Evolutionary conservation across 2,797 vertebrate genomes (phyloP), one percentile per base, ranked within the genome.

Genomic region (Sebastes oblongus): DNA sequence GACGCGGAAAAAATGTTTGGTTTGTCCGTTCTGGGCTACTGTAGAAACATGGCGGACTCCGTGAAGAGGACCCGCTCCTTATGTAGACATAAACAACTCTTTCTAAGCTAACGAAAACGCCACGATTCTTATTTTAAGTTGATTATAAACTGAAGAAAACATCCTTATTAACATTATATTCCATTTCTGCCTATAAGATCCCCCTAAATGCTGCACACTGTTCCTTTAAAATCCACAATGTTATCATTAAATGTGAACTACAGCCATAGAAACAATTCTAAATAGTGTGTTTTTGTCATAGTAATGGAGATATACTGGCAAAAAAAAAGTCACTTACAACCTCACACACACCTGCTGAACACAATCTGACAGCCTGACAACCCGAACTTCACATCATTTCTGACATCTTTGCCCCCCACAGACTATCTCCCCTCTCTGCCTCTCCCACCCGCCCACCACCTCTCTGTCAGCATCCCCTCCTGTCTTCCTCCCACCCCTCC

Each of bases 351-450:
- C 56, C 52, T 29, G 34, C 58, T 59, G 18, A 73, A 80, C 16
- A 32, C 55, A 65, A 64, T 13, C 68, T 75, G 85, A 86, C 81
- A 80, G 56, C 56, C 73, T 66, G 70, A 80, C 64, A 50, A 62
- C 50, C 52, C 29, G 1, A 30, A 59, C 56, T 11, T 25, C 2
- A 24, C 6, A 29, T 78, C 64, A 36, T 56, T 56, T 25, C 30
- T 18, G 67, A 36, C 67, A 56, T 11, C 67, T 56, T 36, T 24
- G 29, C 13, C 66, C 66, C 66, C 50, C 50, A 34, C n/a, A 32
- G 27, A 55, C 13, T 30, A 25, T 32, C 66, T 32, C 25, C 62
- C 52, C 30, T 11, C 55, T 54, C 36, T 30, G 18, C 18, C 46
- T 34, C 59, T n/a, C 2, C 75, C 73, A 4, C 52, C 72, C 39